Evolutionary conservation across 2,797 vertebrate species (phyloP), one percentile per base, ranked within the genome.

Genomic region (Eidolon dupreanum): DNA sequence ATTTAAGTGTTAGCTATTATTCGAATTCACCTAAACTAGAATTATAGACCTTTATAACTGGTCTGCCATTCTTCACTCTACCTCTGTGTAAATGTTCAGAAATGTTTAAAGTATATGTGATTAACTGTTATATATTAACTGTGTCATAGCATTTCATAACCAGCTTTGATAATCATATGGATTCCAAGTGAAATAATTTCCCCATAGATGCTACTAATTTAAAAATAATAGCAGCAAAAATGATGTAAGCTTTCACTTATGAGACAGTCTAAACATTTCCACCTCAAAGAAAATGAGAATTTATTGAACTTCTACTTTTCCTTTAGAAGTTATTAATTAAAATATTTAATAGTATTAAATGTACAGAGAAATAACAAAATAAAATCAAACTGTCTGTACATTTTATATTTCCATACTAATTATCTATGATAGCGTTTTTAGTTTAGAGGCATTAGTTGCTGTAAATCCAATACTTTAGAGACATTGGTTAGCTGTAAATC

Each of bases 151-250:
- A 85, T 79, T 77, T 81, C 31, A 41, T 73, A 70, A 77, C 2
- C 9, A 77, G 2, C 0, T 71, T 88, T 79, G 28, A 43, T 82
- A 68, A 92, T 90, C 74, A 2, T n/a, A 55, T 81, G 28, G 1
- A 83, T 91, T 88, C 15, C 15, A 90, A 79, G 2, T 71, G 6
- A 94, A 96, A 93, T 82, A 49, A 73, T 89, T 94, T 94, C 22
- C 24, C 16, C 1, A 3, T 61, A 46, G 31, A 84, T 82, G 26
- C 20, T 93, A 57, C 49, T 90, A 88, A 97, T 77, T 96, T 93
- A 65, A 96, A 94, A 91, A 81, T 94, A 95, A 95, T 96, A 92
- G 3, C 5, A 68, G 95, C 83, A 91, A 95, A 95, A 96, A 89
- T 93, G n/a, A 93, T 77, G 17, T 24, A 81, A 81, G 6, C 33